phyloP scores from a whole-genome alignment of 2,113 vertebrate genomes.

The Cyanoliseus patagonus region DNA sequence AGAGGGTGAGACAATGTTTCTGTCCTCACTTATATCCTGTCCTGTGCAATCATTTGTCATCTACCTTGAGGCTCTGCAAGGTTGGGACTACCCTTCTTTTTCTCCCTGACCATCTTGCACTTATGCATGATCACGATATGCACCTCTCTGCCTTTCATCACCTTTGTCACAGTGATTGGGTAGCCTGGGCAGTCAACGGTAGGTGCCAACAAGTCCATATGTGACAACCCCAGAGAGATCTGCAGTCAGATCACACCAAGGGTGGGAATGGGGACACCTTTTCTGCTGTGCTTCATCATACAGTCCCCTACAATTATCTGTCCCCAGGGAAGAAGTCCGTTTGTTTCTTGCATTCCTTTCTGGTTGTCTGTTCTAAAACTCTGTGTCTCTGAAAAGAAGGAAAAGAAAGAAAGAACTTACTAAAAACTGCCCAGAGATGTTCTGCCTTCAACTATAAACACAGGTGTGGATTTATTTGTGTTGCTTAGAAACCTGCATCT shows the following conservation, averaged over 20 bases:
- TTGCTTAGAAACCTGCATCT: conserved; percentile 47
- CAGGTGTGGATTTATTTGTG: conserved; percentile 14
- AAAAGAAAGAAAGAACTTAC: neutral
- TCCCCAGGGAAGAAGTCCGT: neutral
- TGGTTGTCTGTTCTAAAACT: neutral
- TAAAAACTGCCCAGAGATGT: neutral
- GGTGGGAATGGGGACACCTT: neutral
- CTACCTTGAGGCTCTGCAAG: neutral
- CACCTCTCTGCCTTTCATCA: neutral
- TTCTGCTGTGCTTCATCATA: neutral
- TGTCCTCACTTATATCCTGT: neutral
- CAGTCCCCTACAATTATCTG: neutral
- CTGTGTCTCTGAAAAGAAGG: neutral
- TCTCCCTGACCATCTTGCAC: neutral
- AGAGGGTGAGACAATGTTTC: neutral
- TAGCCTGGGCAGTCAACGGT: neutral
- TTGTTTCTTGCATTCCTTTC: neutral
- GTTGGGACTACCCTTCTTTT: neutral
- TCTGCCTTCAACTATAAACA: neutral
- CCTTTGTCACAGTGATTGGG: neutral
- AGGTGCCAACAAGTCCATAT: neutral
- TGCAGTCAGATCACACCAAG: neutral
- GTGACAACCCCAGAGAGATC: neutral
- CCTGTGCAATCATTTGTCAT: neutral
- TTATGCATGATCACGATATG: fast-evolving